Base-by-base conservation (phyloP, 2,888 invertebrate species). In the Tetranychus truncatus region DNA sequence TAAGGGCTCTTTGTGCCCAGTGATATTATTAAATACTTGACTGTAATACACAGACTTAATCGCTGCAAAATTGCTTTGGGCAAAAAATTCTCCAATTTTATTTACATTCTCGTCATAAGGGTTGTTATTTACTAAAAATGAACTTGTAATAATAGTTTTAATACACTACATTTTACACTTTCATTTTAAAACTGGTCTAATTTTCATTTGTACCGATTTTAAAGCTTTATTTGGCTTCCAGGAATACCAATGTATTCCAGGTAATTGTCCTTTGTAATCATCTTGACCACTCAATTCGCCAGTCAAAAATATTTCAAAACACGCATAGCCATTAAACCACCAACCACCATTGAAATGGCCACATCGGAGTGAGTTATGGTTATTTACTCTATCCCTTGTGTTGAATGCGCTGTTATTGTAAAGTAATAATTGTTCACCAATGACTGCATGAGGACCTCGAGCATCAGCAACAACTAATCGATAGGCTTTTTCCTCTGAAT, bases 261-360 rank as follows among this genome's bases (percentile, higher is more conserved):
- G 74, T 55, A 55, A 5, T 9, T 74, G 75, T 6, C 66, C 75
- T 1, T 73, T 73, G 18, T 75, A 74, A n/a, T 72, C 72, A 55
- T 72, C 45, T 44, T 20, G 11, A 2, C 20, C 24, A 20, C 75
- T 76, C 34, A 77, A 78, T 44, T 76, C 76, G 6, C 77, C 78
- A 9, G 77, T 78, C 66, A 78, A 73, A 44, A 78, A 76, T 8
- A 76, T 77, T 20, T 76, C 77, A 44, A 76, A 75, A 72, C 87
- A 87, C 7, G n/a, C 3, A 15, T 20, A n/a, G 84, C 84, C 85
- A 79, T 86, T 84, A 79, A 86, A 86, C 87, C 87, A 87, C 87
- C 87, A 87, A 11, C 87, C 87, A 24, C 86, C 86, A 1, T 84
- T 85, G 81, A 85, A 86, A 1, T 84, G 81, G 0, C 86, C 84